Evolutionary conservation across 2,888 invertebrate genomes (phyloP).

Genomic region (Sialis lutaria): DNA sequence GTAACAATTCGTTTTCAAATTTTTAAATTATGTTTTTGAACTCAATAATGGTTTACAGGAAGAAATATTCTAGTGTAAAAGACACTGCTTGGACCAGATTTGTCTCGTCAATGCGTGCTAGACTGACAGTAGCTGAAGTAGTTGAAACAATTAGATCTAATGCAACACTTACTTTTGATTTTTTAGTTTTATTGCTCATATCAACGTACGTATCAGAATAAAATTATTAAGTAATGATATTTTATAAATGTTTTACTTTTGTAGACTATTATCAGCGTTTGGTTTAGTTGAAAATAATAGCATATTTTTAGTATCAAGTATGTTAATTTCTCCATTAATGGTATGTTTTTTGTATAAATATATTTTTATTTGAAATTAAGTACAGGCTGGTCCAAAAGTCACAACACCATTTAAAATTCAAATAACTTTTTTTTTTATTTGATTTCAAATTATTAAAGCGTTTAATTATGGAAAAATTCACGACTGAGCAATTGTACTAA

Average conservation of each 20-base stretch:
- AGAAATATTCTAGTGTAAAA: constrained; percentile 13
- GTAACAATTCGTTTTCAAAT: no score
- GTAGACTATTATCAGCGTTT: constrained; percentile 47
- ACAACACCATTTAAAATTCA: no score
- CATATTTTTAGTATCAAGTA: constrained; percentile 57
- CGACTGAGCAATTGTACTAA: no score
- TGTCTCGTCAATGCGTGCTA: constrained; percentile 43
- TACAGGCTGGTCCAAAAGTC: no score
- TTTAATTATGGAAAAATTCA: no score
- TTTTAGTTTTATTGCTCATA: constrained; percentile 47
- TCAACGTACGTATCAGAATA: constrained; percentile 35
- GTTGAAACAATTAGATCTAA: constrained; percentile 48
- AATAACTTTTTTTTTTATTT: no score
- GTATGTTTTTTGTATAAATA: constrained; percentile 29
- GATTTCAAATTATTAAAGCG: no score
- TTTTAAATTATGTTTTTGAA: no score
- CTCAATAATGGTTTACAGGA: constrained; percentile 5
- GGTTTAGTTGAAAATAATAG: constrained; percentile 59
- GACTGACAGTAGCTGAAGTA: constrained; percentile 54
- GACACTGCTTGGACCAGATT: constrained; percentile 38
- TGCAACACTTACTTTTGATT: constrained; percentile 60
- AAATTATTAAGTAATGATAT: neutral
- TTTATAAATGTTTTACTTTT: constrained; percentile 11
- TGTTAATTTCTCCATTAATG: constrained; percentile 69
- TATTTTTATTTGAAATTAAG: no score